phyloP scores from a whole-genome alignment of 2,113 vertebrate species.

The Gymnocephalus cernua region DNA sequence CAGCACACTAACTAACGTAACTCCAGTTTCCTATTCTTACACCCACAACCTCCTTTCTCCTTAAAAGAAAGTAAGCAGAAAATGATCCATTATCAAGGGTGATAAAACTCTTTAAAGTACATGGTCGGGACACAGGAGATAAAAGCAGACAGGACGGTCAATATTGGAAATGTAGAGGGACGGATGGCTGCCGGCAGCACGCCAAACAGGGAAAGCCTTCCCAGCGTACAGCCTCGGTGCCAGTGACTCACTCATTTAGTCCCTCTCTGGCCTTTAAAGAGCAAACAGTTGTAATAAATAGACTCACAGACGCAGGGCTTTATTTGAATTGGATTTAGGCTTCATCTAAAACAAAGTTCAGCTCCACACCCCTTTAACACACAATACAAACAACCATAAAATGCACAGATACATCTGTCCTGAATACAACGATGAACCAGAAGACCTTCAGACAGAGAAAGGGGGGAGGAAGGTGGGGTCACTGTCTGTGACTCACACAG shows the following conservation, averaged over 20 bases:
- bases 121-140: conserved; percentile 33
- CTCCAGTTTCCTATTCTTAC: not conserved
- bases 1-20: not conserved
- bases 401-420: conserved; percentile 34
- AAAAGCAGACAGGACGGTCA: conserved; percentile 87
- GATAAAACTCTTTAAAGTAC: conserved; percentile 42
- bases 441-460: conserved; percentile 41
- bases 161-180: conserved; percentile 87
- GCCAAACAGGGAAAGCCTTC: conserved; percentile 80
- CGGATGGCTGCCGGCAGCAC: conserved; percentile 72
- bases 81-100: not conserved
- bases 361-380: conserved; percentile 54
- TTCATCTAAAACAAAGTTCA: conserved; percentile 58
- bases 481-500: conserved; percentile 75
- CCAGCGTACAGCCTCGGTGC: conserved; percentile 30
- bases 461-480: conserved; percentile 45
- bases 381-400: conserved; percentile 45
- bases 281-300: conserved; percentile 92
- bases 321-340: conserved; percentile 74
- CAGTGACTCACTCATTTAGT: conserved; percentile 74
- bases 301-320: conserved; percentile 63
- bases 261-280: conserved; percentile 74
- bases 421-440: conserved; percentile 34
- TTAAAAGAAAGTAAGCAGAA: not conserved
- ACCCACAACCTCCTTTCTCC: not conserved